A percentile compares a stretch with the other conserved stretches of the same genome.
Evolutionary conservation across 2,113 vertebrate species (phyloP).

Genomic region (Cyphomyrus plagiostoma): DNA sequence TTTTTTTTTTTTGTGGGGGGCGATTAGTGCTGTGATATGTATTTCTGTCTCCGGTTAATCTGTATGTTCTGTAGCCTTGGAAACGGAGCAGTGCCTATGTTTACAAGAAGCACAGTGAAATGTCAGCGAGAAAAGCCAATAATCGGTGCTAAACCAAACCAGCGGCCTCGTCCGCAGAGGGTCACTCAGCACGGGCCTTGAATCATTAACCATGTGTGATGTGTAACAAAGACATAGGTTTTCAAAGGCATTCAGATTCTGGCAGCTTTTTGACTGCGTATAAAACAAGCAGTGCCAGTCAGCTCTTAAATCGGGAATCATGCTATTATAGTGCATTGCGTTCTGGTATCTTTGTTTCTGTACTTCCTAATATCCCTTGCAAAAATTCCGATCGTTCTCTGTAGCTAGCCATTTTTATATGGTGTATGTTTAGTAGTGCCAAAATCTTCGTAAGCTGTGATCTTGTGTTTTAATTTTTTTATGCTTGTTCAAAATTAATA

Average conservation of each 20-base stretch:
- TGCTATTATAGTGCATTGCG: not conserved
- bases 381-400: not conserved
- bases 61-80: not conserved
- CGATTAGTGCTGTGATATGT: not conserved
- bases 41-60: constrained; percentile 7
- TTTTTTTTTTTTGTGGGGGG: too few species aligned
- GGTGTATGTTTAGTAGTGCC: not conserved
- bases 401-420: not conserved
- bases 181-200: not conserved
- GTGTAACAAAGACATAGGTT: not conserved
- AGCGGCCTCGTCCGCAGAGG: not conserved
- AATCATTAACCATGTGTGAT: not conserved
- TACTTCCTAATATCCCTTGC: not conserved
- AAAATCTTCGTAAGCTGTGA: not conserved
- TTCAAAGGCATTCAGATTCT: not conserved
- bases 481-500: not conserved
- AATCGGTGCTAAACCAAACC: not conserved
- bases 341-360: not conserved
- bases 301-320: not conserved
- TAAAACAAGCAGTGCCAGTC: not conserved
- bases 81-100: constrained; percentile 1
- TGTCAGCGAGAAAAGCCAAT: not conserved
- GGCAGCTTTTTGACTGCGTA: not conserved
- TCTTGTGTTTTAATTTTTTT: not conserved
- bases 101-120: constrained; percentile 1